Evolutionary conservation across 2,888 invertebrate species (phyloP).

Genomic region (Andrena hattorfiana): DNA sequence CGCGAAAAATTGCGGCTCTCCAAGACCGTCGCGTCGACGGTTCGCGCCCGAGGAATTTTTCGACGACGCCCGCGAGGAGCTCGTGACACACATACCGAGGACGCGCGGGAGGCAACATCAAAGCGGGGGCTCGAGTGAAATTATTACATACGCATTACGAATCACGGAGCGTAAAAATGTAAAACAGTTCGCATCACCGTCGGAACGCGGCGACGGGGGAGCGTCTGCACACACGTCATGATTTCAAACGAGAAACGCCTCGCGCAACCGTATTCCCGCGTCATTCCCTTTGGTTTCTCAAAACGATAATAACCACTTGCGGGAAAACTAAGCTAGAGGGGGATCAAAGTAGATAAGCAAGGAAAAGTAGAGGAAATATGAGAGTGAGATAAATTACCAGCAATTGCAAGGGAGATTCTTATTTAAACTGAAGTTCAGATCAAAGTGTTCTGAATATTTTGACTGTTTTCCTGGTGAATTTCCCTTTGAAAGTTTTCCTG

Average conservation of each 20-base stretch:
- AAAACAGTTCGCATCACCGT: slow-evolving; percentile 22
- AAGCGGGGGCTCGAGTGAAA: slow-evolving; percentile 18
- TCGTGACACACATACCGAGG: slow-evolving; percentile 25
- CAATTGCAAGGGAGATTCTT: too few species aligned
- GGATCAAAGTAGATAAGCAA: too few species aligned
- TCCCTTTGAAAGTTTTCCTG: background rate
- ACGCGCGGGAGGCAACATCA: background rate
- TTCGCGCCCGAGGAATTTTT: slow-evolving; percentile 19
- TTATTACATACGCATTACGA: slow-evolving; percentile 45
- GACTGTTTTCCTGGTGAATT: background rate
- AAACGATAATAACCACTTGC: background rate
- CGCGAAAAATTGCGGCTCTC: slow-evolving; percentile 6
- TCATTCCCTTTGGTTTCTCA: background rate
- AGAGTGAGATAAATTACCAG: too few species aligned
- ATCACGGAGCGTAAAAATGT: slow-evolving; percentile 32
- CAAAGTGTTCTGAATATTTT: background rate
- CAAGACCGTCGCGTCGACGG: background rate
- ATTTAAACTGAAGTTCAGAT: too few species aligned
- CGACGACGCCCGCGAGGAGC: slow-evolving; percentile 4
- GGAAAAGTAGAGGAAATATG: too few species aligned
- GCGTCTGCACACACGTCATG: slow-evolving; percentile 3
- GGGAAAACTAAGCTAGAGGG: background rate
- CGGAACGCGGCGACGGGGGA: background rate
- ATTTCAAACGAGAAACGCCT: background rate
- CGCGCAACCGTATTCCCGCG: background rate